phyloP scores from a whole-genome alignment of 2,888 invertebrate species.

The Apantesis nais region DNA sequence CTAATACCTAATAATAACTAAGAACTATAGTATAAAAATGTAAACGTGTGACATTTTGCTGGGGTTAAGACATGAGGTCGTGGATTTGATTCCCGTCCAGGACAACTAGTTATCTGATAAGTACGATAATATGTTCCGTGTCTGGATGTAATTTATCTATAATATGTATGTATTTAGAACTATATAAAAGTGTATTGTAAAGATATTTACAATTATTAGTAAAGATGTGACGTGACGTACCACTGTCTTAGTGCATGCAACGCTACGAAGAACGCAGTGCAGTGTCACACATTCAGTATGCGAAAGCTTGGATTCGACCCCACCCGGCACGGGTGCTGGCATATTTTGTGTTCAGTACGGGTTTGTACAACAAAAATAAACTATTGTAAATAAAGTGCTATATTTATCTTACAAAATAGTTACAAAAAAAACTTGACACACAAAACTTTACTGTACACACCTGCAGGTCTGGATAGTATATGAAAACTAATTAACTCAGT shows the following conservation, averaged over 20 bases:
- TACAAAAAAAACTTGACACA: constrained; percentile 83
- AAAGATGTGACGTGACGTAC: background rate
- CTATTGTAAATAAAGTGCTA: constrained; percentile 85
- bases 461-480: constrained; percentile 76
- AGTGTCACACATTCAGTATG: background rate
- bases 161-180: no score
- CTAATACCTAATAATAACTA: no score
- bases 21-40: no score
- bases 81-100: no score
- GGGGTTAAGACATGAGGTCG: no score
- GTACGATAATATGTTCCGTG: no score
- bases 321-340: no score
- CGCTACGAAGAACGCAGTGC: background rate
- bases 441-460: constrained; percentile 82
- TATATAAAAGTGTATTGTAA: no score
- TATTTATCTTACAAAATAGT: constrained; percentile 85
- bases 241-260: background rate
- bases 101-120: no score
- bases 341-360: background rate
- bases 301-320: background rate
- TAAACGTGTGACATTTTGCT: no score
- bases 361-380: constrained; percentile 44
- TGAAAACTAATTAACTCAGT: constrained; percentile 66
- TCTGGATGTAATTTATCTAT: no score
- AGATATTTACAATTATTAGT: no score